Base-by-base conservation (phyloP, 1,140 invertebrate species). In the Pseudomyrmex cubaensis region DNA sequence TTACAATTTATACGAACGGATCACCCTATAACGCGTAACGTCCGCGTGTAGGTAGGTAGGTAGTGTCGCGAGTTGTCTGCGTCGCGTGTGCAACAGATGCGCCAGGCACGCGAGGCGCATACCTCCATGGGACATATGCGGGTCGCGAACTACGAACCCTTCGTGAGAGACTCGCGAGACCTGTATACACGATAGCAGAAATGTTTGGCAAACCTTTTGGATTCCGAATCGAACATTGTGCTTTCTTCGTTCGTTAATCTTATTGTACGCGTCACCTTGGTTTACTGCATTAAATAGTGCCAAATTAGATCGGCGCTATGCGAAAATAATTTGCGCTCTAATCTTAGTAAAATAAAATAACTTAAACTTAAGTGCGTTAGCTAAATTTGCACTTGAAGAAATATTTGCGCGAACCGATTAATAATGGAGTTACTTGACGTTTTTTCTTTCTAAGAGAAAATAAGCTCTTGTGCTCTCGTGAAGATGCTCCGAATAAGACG, bases 71-170 rank as follows among this genome's bases (percentile, higher is more conserved):
- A 80, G 84, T 87, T 86, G 84, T 88, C 86, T 89, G 86, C 85
- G 84, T 86, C 84, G 89, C 89, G 89, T 90, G 93, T 89, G 93
- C 93, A 94, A 94, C 93, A 93, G 93, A 94, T 93, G 93, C 92
- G 92, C 90, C 85, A 91, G 88, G 90, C 93, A 93, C 92, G 93
- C 93, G 92, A 93, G 86, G 89, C 82, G 85, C 85, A 84, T 83
- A 72, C 67, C 84, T 87, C 85, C 84, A 85, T 89, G 87, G 84
- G 91, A 89, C 90, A 90, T 66, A 64, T 87, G 86, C 89, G 88
- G 91, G 91, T 93, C 92, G 91, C 91, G 92, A 92, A 93, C 92
- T 89, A 86, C 83, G 91, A 89, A 92, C 89, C 35, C 90, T 64
- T 83, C 62, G 72, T 57, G 59, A 64, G 59, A 64, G 48, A 66